Conservation (phyloP, 2,113 vertebrate species). For the Tyrannus savana region DNA sequence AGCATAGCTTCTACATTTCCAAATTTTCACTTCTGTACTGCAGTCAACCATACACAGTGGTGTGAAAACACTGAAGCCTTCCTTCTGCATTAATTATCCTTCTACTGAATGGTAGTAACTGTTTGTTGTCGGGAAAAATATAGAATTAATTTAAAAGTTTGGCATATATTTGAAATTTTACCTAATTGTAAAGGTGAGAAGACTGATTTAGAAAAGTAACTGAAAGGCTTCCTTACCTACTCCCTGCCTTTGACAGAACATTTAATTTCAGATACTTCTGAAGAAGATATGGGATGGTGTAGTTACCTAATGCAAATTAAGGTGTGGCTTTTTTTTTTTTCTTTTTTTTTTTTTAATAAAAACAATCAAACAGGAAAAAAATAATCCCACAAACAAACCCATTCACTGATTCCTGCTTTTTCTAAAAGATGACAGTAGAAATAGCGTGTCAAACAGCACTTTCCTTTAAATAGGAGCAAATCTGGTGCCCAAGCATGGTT, state of each 20-base stretch:
- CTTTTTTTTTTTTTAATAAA: neutral
- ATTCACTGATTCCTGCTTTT: neutral
- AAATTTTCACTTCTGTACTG: constrained; percentile 33
- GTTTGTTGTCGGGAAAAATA: neutral
- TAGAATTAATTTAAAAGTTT: constrained; percentile 28
- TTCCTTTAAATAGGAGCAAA: neutral
- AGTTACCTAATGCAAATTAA: neutral
- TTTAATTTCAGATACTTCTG: neutral
- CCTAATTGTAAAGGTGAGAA: neutral
- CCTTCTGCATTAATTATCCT: neutral
- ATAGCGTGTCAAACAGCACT: neutral
- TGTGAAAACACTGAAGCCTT: constrained; percentile 33
- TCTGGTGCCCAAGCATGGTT: neutral
- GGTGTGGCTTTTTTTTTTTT: neutral
- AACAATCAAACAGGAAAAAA: neutral
- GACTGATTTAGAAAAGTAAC: neutral
- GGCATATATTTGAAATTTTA: neutral
- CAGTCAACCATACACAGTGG: constrained; percentile 29
- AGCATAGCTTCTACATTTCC: neutral
- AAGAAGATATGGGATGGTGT: neutral
- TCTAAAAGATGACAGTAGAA: neutral
- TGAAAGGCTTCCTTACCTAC: neutral
- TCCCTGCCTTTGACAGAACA: neutral
- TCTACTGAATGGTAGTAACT: neutral
- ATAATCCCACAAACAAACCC: neutral